Conservation (phyloP, 2,797 vertebrate genomes). For the Cossypha heuglini region DNA sequence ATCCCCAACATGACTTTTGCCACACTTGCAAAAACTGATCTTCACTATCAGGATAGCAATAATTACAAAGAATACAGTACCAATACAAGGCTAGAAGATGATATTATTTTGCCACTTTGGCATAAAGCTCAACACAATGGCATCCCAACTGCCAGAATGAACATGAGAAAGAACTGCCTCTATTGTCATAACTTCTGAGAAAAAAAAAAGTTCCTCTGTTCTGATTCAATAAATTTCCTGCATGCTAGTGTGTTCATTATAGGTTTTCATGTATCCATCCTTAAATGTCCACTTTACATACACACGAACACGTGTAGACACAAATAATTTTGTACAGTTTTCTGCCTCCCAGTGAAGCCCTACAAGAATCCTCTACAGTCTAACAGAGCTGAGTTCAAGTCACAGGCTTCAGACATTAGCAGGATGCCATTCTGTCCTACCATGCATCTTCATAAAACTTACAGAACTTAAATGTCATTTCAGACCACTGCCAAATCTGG, state of each 20-base stretch:
- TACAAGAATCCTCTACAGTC: not conserved
- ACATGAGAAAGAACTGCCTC: not conserved
- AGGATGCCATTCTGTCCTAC: not conserved
- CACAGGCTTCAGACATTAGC: not conserved
- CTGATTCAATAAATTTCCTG: not conserved
- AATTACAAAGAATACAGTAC: not conserved
- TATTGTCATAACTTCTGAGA: not conserved
- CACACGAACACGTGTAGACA: fast-evolving
- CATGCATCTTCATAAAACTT: not conserved
- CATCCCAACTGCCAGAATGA: not conserved
- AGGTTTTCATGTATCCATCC: not conserved
- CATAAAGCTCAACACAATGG: not conserved
- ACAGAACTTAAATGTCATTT: not conserved
- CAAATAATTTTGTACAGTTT: not conserved
- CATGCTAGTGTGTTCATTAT: not conserved
- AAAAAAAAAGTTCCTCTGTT: not conserved
- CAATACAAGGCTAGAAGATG: not conserved
- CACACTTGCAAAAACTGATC: not conserved
- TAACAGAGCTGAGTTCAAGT: not conserved
- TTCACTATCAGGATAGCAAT: not conserved
- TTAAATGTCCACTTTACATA: not conserved
- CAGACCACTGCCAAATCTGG: not conserved
- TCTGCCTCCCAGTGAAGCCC: not conserved
- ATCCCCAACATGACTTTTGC: not conserved
- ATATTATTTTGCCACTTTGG: not conserved